Evolutionary conservation across 1,140 invertebrate genomes (phyloP).

Genomic region (Pomacea maculata): DNA sequence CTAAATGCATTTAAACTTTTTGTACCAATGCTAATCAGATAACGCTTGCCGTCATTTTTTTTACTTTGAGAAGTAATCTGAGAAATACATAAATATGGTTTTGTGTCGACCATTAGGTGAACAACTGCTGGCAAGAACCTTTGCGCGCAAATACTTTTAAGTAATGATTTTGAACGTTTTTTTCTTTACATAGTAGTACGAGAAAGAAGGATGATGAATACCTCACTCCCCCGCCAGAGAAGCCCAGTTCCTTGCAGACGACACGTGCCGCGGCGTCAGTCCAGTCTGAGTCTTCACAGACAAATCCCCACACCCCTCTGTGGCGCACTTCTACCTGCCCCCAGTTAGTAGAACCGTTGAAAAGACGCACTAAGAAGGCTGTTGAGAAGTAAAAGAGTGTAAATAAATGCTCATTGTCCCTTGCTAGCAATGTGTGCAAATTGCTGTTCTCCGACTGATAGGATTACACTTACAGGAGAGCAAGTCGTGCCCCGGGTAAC

Average conservation of each 20-base stretch:
- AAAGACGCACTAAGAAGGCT: slow-evolving; percentile 42
- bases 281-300: slow-evolving; percentile 45
- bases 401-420: too few relatives aligned
- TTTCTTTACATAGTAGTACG: background rate
- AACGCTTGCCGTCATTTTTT: background rate
- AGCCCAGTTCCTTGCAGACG: slow-evolving; percentile 36
- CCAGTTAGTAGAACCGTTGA: slow-evolving; percentile 28
- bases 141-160: background rate
- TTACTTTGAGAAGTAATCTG: background rate
- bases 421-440: too few relatives aligned
- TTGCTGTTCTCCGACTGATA: background rate
- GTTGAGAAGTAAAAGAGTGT: slow-evolving; percentile 4
- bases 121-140: background rate
- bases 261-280: slow-evolving; percentile 47
- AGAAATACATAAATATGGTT: background rate
- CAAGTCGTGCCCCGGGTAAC: background rate
- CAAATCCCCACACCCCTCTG: slow-evolving; percentile 42
- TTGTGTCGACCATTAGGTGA: background rate
- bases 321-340: slow-evolving; percentile 43
- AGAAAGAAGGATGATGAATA: background rate
- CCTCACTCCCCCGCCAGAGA: slow-evolving; percentile 15
- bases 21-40: background rate
- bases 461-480: background rate
- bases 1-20: too few relatives aligned
- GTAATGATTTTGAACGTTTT: background rate